Evolutionary conservation across 2,797 vertebrate genomes (phyloP).

Genomic region (Pangasius djambal): DNA sequence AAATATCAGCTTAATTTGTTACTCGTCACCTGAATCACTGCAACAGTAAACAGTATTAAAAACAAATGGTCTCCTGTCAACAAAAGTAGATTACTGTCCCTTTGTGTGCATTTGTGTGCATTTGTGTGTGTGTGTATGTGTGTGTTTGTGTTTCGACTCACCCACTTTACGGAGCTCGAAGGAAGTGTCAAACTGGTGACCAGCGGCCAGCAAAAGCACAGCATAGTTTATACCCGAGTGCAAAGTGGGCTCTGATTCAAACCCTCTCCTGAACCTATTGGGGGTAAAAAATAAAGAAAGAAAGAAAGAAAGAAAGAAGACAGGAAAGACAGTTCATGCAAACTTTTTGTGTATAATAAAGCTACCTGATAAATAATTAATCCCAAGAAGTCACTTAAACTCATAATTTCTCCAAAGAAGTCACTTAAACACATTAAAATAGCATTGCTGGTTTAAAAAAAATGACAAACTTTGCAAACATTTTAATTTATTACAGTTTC

Average conservation of each 20-base stretch:
- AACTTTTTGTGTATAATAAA: not conserved
- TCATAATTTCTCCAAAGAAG: not conserved
- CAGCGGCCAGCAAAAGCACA: conserved; percentile 91
- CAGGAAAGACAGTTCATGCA: not conserved
- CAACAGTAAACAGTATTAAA: not conserved
- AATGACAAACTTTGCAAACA: not conserved
- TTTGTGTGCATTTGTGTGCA: not conserved
- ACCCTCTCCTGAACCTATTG: conserved; percentile 93
- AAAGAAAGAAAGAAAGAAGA: not conserved
- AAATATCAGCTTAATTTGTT: no score
- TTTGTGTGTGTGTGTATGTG: not conserved
- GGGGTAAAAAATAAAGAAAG: conserved; percentile 26
- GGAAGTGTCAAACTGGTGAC: conserved; percentile 94
- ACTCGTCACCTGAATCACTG: not conserved
- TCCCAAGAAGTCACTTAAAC: not conserved
- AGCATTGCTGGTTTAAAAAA: not conserved
- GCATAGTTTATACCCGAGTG: conserved; percentile 98
- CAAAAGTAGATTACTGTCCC: not conserved
- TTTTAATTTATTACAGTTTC: not conserved
- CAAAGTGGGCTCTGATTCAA: conserved; percentile 96
- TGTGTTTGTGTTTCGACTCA: conserved; percentile 70
- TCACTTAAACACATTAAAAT: not conserved
- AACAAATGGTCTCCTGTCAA: not conserved
- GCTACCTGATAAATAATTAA: not conserved
- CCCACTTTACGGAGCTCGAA: conserved; percentile 99